Percentiles rank a stretch among this genome's conserved stretches.
Evolutionary conservation across 2,113 vertebrate species (phyloP).

Genomic region (Morone saxatilis): DNA sequence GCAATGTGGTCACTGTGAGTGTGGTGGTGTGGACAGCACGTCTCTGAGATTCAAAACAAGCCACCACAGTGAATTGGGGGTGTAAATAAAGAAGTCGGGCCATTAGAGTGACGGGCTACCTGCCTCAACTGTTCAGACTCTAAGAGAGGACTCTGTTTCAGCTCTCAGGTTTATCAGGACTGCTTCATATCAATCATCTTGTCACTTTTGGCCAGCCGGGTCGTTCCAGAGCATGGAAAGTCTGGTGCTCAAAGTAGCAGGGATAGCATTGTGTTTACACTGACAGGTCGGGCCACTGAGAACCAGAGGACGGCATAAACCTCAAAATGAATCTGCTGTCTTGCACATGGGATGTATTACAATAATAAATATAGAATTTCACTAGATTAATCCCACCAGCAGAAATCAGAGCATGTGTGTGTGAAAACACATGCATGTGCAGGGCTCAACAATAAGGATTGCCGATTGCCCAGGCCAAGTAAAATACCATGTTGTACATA

Average conservation of each 20-base stretch:
- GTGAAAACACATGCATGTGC: too few species aligned
- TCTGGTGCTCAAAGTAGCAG: background rate
- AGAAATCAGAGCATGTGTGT: background rate
- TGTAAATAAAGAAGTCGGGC: slow-evolving; percentile 20
- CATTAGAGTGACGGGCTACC: background rate
- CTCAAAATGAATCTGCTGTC: background rate
- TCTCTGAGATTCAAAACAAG: background rate
- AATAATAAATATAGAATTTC: background rate
- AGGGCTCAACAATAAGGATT: too few species aligned
- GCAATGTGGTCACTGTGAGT: background rate
- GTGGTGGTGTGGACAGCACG: background rate
- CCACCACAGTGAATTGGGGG: background rate
- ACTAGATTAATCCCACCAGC: too few species aligned
- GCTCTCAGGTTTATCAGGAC: slow-evolving; percentile 4
- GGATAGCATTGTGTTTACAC: background rate
- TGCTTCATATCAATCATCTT: background rate
- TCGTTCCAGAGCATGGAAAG: background rate
- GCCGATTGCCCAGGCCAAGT: too few species aligned
- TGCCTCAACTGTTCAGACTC: background rate
- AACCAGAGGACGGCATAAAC: background rate
- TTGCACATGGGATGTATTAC: background rate
- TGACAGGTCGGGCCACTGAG: background rate
- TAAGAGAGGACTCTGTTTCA: background rate
- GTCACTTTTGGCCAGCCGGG: background rate
- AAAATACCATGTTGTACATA: too few species aligned